These are phyloP conservation scores for Danionella cerebrum DNA, from an alignment of 2,113 vertebrate species.

Conservation along the genomic window DNA sequence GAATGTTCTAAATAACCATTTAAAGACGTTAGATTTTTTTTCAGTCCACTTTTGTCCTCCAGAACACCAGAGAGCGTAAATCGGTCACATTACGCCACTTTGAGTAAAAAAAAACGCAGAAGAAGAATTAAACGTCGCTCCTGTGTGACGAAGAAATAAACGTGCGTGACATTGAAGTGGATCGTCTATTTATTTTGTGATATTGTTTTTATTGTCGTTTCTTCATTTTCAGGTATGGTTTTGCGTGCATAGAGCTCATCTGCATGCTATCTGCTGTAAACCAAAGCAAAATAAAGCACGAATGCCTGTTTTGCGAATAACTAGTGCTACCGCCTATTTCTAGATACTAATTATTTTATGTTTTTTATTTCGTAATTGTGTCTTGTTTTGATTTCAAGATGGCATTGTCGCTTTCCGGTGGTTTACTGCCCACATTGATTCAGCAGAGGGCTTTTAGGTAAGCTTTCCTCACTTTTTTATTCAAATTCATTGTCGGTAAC, in stretches of 20 bases:
- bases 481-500: too few species aligned
- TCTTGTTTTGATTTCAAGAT: constrained; percentile 10
- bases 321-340: too few species aligned
- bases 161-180: constrained; percentile 9
- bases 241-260: not conserved
- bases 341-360: too few species aligned
- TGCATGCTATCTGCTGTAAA: not conserved
- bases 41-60: too few species aligned
- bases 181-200: not conserved
- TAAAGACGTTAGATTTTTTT: too few species aligned
- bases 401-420: constrained; percentile 4
- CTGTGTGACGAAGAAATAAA: not conserved
- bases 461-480: not conserved
- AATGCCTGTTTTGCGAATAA: too few species aligned
- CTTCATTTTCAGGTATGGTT: not conserved
- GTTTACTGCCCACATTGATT: constrained; percentile 21
- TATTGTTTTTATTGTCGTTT: not conserved
- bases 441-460: constrained; percentile 59
- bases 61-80: not conserved
- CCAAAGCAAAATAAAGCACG: not conserved
- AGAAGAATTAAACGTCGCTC: not conserved
- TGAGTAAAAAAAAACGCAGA: not conserved
- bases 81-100: not conserved
- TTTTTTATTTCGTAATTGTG: not conserved
- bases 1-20: too few species aligned